A percentile compares a stretch with the other conserved stretches of the same genome.
phyloP scores from a whole-genome alignment of 2,113 vertebrate species.

The Varanus komodoensis region DNA sequence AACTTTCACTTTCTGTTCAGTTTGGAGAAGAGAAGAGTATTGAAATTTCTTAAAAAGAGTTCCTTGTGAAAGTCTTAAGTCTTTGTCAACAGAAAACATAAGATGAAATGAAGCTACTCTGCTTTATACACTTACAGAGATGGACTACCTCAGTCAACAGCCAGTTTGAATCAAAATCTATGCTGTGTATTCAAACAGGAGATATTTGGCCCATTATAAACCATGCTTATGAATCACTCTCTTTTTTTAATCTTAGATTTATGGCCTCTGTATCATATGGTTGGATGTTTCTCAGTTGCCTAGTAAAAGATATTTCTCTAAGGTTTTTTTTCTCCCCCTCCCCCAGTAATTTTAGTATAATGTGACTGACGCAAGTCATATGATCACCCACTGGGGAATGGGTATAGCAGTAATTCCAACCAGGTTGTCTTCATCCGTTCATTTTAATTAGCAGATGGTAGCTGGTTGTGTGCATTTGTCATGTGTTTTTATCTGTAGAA shows the following conservation, averaged over 20 bases:
- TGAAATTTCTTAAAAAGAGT: constrained; percentile 57
- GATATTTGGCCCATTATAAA: neutral
- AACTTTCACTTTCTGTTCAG: constrained; percentile 68
- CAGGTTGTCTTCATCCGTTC: neutral
- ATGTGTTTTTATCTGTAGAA: neutral
- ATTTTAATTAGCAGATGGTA: neutral
- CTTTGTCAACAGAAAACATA: neutral
- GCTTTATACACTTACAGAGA: neutral
- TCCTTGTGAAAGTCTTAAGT: constrained; percentile 16
- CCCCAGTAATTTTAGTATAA: too few relatives aligned
- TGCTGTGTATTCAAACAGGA: neutral
- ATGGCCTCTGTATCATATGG: neutral
- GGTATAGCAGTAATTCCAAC: too few relatives aligned
- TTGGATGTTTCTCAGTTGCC: neutral
- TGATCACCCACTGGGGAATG: too few relatives aligned
- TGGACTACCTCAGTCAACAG: neutral
- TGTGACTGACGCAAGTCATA: neutral
- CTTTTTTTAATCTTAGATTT: too few relatives aligned
- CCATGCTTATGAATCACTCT: neutral
- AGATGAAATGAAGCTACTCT: neutral
- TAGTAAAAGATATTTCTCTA: neutral
- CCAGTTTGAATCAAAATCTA: neutral
- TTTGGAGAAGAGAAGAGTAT: constrained; percentile 59
- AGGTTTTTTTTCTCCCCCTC: too few relatives aligned
- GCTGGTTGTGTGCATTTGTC: neutral